Evolutionary conservation across 2,888 invertebrate genomes (phyloP), one percentile per base, ranked within the genome.

Genomic region (Lasioglossum vierecki): DNA sequence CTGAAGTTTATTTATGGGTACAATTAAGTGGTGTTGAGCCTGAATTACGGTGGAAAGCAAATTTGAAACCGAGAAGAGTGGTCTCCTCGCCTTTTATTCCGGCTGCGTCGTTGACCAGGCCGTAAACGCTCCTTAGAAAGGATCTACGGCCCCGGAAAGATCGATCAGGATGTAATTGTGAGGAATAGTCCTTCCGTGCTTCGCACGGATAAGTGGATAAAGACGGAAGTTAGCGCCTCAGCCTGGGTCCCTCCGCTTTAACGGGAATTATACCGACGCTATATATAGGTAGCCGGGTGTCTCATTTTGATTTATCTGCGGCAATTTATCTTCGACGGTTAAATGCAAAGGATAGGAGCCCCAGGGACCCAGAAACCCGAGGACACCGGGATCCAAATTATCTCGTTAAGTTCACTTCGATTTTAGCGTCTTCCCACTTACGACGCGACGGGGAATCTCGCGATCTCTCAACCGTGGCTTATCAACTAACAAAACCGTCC

Each of bases 141-240:
- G 74, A 88, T 88, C 81, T 82, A 86, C 70, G 75, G 80, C 74
- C 83, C 68, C 79, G 81, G 80, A 73, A 71, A 87, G 87, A 91
- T 92, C 91, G 90, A 90, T 91, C 88, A 88, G 86, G 87, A 85
- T 91, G 90, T 92, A 92, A 92, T 92, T 92, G 89, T 90, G 88
- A 92, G 87, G 86, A 90, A 92, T 91, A 89, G 90, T 89, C 85
- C 88, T 90, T 92, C 84, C 92, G 91, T 92, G 91, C 89, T 76
- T 44, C 72, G 88, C 70, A 88, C 89, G 88, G 89, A 89, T 91
- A 91, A 92, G 89, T 88, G 90, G 90, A 87, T 90, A 91, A 91
- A 90, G 90, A 77, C 88, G 84, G 83, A 89, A 88, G 89, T 88
- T 89, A 83, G 82, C 76, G 68, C 76, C 74, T 77, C 83, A 68